Conservation (phyloP, 2,888 invertebrate species). For the Calliopum simillimum region DNA sequence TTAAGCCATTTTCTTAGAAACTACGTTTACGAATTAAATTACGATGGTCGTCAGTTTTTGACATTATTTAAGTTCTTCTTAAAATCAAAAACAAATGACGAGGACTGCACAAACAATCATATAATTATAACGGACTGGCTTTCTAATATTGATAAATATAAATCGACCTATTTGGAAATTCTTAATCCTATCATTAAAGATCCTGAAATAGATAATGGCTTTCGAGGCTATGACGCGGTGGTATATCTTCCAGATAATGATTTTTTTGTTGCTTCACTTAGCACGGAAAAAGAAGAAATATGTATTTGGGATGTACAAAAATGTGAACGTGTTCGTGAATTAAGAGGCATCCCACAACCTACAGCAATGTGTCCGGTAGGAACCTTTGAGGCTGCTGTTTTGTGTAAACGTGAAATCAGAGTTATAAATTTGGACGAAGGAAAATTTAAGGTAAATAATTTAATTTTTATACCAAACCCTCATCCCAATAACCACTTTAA, state of each 20-base stretch:
- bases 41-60: constrained; percentile 86
- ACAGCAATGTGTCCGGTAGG: constrained; percentile 83
- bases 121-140: constrained; percentile 62
- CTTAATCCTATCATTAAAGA: constrained; percentile 60
- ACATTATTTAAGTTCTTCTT: constrained; percentile 74
- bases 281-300: constrained; percentile 80
- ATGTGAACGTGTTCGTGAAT: constrained; percentile 75
- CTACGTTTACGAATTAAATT: constrained; percentile 79
- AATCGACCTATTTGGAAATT: constrained; percentile 68
- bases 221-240: constrained; percentile 66
- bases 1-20: constrained; percentile 77
- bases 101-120: constrained; percentile 55
- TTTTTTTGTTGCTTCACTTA: constrained; percentile 80
- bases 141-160: constrained; percentile 58
- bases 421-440: constrained; percentile 85
- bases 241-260: constrained; percentile 69
- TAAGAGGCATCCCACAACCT: constrained; percentile 82
- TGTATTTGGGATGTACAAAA: constrained; percentile 83
- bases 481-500: no score
- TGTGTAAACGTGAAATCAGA: constrained; percentile 84
- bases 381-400: constrained; percentile 79
- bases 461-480: constrained; percentile 2
- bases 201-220: constrained; percentile 27
- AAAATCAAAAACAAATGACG: constrained; percentile 60
- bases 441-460: constrained; percentile 59